A percentile compares a stretch with the other conserved stretches of the same genome.
phyloP scores from a whole-genome alignment of 2,113 vertebrate genomes.

The Balaenoptera acutorostrata region DNA sequence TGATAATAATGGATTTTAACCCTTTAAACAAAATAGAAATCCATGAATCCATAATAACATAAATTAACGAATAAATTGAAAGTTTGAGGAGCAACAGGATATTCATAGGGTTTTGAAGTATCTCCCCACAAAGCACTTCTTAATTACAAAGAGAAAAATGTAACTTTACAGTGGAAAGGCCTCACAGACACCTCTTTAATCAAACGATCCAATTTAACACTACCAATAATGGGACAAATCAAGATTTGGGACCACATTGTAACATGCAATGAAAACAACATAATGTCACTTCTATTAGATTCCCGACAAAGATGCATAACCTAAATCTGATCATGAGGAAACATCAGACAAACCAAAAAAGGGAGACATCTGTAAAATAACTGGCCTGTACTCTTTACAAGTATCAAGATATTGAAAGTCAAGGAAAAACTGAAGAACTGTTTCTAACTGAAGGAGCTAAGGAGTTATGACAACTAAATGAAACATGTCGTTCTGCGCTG shows the following conservation, averaged over 20 bases:
- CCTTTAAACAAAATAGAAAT: neutral
- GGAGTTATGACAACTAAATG: neutral
- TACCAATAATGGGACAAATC: neutral
- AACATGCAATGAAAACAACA: neutral
- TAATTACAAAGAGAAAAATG: neutral
- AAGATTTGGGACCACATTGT: neutral
- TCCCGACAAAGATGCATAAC: neutral
- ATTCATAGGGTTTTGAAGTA: neutral
- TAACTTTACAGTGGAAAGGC: neutral
- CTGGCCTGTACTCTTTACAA: neutral
- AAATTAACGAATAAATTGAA: neutral
- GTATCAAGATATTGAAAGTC: neutral
- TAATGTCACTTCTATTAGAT: neutral
- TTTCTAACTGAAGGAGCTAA: neutral
- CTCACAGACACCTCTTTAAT: neutral
- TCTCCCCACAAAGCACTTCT: neutral
- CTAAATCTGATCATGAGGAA: neutral
- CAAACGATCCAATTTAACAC: neutral
- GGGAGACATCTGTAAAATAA: neutral
- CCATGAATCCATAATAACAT: neutral
- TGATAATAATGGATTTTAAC: neutral
- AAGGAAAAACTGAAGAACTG: neutral
- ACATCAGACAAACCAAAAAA: neutral
- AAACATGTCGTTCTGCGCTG: neutral
- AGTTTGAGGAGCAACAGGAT: neutral